Percentiles rank a stretch among this genome's conserved stretches.
phyloP scores from a whole-genome alignment of 2,888 invertebrate genomes.

The Drosophila mettleri region DNA sequence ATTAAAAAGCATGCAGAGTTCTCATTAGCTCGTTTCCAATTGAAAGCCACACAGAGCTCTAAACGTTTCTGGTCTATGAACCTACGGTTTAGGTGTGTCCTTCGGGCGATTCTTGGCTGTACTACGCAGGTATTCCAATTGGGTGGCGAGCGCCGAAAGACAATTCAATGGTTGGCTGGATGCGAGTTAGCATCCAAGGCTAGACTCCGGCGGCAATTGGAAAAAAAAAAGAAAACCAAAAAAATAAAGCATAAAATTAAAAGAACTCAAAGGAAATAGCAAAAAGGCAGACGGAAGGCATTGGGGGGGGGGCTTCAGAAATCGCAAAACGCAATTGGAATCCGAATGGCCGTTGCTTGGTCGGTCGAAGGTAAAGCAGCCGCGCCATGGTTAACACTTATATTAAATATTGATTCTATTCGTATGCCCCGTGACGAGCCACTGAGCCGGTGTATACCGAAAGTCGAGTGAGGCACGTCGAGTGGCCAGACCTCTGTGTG shows the following conservation, averaged over 20 bases:
- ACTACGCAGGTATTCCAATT: conserved; percentile 5
- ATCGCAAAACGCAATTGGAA: conserved; percentile 21
- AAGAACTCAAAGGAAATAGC: conserved; percentile 1
- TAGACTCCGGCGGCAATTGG: conserved; percentile 25
- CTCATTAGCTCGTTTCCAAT: neutral
- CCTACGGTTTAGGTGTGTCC: neutral
- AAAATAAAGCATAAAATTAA: neutral
- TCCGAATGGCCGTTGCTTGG: conserved; percentile 12
- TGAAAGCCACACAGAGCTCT: neutral
- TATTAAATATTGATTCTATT: conserved; percentile 40
- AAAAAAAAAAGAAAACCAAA: conserved; percentile 3
- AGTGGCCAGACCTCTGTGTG: too few relatives aligned
- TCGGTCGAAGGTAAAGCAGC: conserved; percentile 16
- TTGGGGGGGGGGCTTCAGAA: conserved; percentile 23
- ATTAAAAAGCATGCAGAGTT: neutral
- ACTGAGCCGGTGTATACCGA: neutral
- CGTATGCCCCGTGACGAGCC: neutral
- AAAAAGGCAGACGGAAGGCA: conserved; percentile 9
- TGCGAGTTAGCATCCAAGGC: conserved; percentile 13
- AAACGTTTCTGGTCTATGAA: neutral
- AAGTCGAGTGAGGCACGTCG: neutral
- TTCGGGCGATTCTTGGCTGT: neutral
- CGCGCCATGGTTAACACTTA: conserved; percentile 19
- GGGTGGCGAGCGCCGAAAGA: conserved; percentile 22
- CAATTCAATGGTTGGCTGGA: conserved; percentile 1